Evolutionary conservation across 2,888 invertebrate genomes (phyloP), one percentile per base, ranked within the genome.

Genomic region (Oxyscelio sp.): DNA sequence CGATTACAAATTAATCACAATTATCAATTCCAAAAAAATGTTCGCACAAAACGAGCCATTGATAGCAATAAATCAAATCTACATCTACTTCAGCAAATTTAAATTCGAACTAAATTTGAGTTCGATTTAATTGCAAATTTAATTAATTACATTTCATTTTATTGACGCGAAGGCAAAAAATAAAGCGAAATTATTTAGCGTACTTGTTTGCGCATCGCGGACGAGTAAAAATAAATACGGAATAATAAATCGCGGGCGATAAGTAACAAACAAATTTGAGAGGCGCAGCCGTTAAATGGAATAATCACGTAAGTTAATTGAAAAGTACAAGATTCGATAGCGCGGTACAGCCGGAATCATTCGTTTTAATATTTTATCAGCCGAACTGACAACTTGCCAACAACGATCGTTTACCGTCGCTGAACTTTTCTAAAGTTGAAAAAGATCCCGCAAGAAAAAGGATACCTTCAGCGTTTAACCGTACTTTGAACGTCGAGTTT

Each of bases 391-490:
- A 81, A 81, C 54, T 75, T 61, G 80, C 74, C 74, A 81, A 61
- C 74, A 71, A 81, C 81, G 73, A 70, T 74, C 74, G 74, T 74
- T 81, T 65, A 75, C 68, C 74, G 59, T 52, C 54, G 61, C 68
- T 3, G 21, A 81, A 81, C 74, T 81, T 81, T 68, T 59, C 22
- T 17, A n/a, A 63, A 75, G 68, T 74, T 74, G 50, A 81, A 75
- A 71, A 74, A 68, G 61, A 74, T 74, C 74, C 61, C 31, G 22
- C 31, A 68, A 43, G 59, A 73, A 59, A 31, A 24, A 70, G 70
- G 75, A 70, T 75, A 48, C 52, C 50, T 63, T 56, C 43, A 77
- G 13, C 58, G 65, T 65, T 82, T 82, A 77, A 71, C 59, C 27
- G 71, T 71, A 63, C 82, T 65, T 71, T 71, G 75, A 82, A 54